These are phyloP conservation scores for Lates japonicus DNA, from an alignment of 2,797 vertebrate genomes.

Conservation along the genomic window DNA sequence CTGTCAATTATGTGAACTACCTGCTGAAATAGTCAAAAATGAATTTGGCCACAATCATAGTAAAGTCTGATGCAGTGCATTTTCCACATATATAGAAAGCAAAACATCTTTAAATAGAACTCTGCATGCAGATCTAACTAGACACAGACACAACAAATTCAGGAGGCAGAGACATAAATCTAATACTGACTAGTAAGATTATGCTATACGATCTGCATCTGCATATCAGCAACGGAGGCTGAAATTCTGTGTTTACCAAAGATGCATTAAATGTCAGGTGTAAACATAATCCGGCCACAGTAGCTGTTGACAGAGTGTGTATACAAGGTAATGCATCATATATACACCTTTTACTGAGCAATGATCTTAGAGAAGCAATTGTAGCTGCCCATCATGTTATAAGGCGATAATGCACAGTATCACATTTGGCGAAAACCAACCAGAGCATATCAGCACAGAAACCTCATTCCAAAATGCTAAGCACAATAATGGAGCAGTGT, in stretches of 20 bases:
- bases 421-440: too few relatives aligned
- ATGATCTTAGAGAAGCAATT: too few relatives aligned
- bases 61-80: not conserved
- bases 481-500: too few relatives aligned
- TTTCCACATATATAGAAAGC: not conserved
- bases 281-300: not conserved
- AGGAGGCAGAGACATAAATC: not conserved
- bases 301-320: not conserved
- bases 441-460: too few relatives aligned
- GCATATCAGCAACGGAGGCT: not conserved
- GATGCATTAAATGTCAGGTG: not conserved
- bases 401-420: too few relatives aligned
- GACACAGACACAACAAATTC: not conserved
- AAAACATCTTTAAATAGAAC: not conserved
- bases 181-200: not conserved
- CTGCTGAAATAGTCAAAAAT: not conserved
- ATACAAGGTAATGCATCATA: not conserved
- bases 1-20: slow-evolving; percentile 11
- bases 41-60: not conserved
- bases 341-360: not conserved
- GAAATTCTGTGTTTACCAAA: not conserved
- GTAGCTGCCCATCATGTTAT: too few relatives aligned
- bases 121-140: not conserved
- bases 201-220: not conserved
- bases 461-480: too few relatives aligned